phyloP scores from a whole-genome alignment of 2,113 vertebrate species.

The Dasyprocta punctata region DNA sequence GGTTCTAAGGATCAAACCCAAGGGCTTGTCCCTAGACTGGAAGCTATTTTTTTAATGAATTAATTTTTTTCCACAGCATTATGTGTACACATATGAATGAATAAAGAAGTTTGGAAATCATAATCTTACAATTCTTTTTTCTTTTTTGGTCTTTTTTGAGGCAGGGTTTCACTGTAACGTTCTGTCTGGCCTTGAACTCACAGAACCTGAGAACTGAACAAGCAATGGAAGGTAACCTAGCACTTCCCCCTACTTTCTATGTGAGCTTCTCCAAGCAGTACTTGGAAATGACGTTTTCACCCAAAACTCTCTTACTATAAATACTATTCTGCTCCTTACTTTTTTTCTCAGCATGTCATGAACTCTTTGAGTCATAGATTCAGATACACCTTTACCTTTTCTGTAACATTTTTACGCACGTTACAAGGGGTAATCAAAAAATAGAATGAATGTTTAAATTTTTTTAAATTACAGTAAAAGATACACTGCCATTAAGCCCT shows the following conservation, averaged over 20 bases:
- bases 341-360: neutral
- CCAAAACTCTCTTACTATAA: neutral
- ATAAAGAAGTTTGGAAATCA: constrained; percentile 17
- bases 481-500: neutral
- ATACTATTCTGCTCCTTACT: neutral
- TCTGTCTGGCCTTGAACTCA: too few relatives aligned
- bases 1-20: neutral
- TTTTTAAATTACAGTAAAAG: neutral
- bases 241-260: neutral
- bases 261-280: neutral
- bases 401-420: neutral
- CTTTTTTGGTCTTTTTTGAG: too few relatives aligned
- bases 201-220: neutral
- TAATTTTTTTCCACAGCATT: constrained; percentile 11
- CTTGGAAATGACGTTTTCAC: neutral
- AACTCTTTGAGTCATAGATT: neutral
- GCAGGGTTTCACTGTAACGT: too few relatives aligned
- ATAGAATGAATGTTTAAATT: neutral
- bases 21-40: neutral
- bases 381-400: neutral
- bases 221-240: neutral
- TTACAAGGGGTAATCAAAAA: neutral
- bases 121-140: neutral
- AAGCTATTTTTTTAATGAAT: constrained; percentile 7
- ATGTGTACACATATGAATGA: neutral